Evolutionary conservation across 2,888 invertebrate species (phyloP).

Genomic region (Orthosia gothica): DNA sequence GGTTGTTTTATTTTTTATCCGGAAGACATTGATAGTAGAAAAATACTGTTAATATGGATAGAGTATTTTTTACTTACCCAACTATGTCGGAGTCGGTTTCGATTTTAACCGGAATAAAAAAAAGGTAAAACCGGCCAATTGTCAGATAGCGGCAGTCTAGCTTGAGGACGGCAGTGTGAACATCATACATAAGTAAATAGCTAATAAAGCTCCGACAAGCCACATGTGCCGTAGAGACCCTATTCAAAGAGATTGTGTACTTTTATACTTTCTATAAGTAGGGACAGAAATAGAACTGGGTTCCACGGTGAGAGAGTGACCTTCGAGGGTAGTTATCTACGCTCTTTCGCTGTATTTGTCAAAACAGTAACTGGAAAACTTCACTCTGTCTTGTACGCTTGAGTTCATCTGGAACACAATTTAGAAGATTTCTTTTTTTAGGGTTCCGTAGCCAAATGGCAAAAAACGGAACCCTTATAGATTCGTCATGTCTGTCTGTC

Average conservation of each 20-base stretch:
- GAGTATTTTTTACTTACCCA: too few species aligned
- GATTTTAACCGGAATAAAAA: too few species aligned
- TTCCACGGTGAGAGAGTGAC: slow-evolving; percentile 6
- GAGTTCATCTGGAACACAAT: slow-evolving; percentile 7
- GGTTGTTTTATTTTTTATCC: too few species aligned
- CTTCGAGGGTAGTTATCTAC: slow-evolving; percentile 13
- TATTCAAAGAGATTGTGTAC: slow-evolving; percentile 53
- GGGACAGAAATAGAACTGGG: slow-evolving; percentile 45
- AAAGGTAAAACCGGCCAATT: too few species aligned
- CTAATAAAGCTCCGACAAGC: slow-evolving; percentile 57
- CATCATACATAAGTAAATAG: slow-evolving; percentile 61
- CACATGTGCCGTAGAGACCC: slow-evolving; percentile 57
- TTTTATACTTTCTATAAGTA: slow-evolving; percentile 55
- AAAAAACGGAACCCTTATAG: too few species aligned
- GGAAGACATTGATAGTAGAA: too few species aligned
- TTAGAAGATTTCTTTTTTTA: slow-evolving; percentile 5
- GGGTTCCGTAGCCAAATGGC: too few species aligned
- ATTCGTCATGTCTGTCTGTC: too few species aligned
- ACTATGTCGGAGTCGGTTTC: too few species aligned
- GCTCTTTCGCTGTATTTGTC: slow-evolving; percentile 3
- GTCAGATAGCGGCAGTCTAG: too few species aligned
- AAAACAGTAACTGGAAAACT: slow-evolving; percentile 10
- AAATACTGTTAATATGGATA: too few species aligned
- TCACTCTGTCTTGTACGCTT: slow-evolving; percentile 1
- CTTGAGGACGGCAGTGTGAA: slow-evolving; percentile 13